A percentile compares a stretch with the other conserved stretches of the same genome.
Conservation (phyloP, 2,113 vertebrate species). For the Gasterosteus nipponicus region DNA sequence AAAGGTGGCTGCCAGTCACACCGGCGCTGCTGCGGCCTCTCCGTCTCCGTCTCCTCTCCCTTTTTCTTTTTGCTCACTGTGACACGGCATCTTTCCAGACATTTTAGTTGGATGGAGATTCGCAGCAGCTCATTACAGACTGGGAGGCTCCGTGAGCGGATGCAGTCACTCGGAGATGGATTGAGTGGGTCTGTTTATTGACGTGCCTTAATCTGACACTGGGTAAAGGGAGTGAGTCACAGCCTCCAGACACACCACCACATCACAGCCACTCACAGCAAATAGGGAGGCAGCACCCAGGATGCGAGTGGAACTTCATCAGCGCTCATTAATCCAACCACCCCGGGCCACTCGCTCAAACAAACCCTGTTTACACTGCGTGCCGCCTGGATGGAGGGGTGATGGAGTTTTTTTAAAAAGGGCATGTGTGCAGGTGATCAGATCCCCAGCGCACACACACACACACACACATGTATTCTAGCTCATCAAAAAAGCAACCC, state of each 20-base stretch:
- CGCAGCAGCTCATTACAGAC: conserved; percentile 82
- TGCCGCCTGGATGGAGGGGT: conserved; percentile 63
- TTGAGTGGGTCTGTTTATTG: conserved; percentile 84
- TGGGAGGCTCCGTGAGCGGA: conserved; percentile 73
- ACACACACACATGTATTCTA: conserved; percentile 38
- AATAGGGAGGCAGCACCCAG: conserved; percentile 68
- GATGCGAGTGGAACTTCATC: conserved; percentile 82
- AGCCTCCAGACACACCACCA: conserved; percentile 70
- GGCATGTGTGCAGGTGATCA: conserved; percentile 68
- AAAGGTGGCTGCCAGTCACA: conserved; percentile 62
- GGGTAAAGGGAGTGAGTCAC: conserved; percentile 80
- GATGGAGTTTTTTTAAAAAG: conserved; percentile 66
- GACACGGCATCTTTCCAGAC: conserved; percentile 80
- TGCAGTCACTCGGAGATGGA: conserved; percentile 82
- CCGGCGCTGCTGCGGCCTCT: conserved; percentile 39
- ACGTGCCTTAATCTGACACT: conserved; percentile 85
- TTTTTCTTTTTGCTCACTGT: conserved; percentile 58
- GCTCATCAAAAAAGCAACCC: conserved; percentile 41
- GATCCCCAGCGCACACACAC: conserved; percentile 19
- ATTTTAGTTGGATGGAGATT: conserved; percentile 80
- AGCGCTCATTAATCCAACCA: conserved; percentile 81
- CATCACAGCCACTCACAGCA: conserved; percentile 72
- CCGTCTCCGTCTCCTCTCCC: conserved; percentile 43
- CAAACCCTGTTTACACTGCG: conserved; percentile 78
- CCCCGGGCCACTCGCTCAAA: conserved; percentile 73